phyloP scores from a whole-genome alignment of 2,797 vertebrate species.

The Aplochiton taeniatus region DNA sequence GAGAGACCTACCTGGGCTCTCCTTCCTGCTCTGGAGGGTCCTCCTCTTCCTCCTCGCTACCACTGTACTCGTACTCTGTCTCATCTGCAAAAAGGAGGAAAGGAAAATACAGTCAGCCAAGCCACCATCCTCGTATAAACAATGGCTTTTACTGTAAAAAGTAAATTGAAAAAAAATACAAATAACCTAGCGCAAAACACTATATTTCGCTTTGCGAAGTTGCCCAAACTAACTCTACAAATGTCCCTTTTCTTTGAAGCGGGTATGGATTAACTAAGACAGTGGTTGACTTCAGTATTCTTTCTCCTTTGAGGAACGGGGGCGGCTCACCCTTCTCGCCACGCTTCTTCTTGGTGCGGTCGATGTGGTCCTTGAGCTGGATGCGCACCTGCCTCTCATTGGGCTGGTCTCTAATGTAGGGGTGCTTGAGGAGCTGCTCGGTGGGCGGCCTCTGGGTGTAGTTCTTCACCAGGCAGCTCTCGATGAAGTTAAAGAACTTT shows the following conservation, averaged over 20 bases:
- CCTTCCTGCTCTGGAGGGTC: conserved; percentile 85
- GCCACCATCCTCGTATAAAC: not conserved
- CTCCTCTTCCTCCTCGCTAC: conserved; percentile 90
- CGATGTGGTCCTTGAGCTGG: conserved; percentile 84
- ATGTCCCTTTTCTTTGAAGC: no score
- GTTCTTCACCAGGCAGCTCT: conserved; percentile 81
- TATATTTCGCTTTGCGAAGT: no score
- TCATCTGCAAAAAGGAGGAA: conserved; percentile 73
- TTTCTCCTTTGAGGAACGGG: no score
- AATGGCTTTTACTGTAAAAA: no score
- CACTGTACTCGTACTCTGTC: conserved; percentile 90
- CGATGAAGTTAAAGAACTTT: conserved; percentile 83
- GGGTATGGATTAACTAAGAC: no score
- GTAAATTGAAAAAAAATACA: no score
- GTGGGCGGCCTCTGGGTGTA: conserved; percentile 78
- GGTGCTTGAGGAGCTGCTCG: conserved; percentile 80
- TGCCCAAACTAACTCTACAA: no score
- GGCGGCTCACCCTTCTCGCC: conserved; percentile 76
- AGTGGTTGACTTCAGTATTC: no score
- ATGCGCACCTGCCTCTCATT: conserved; percentile 83
- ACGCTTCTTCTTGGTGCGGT: conserved; percentile 80
- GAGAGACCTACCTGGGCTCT: conserved; percentile 80
- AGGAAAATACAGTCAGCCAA: not conserved
- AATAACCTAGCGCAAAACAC: no score
- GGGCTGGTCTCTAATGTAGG: conserved; percentile 83